These are phyloP conservation scores for Meriones psammophilus DNA, from an alignment of 2,797 vertebrate genomes.

Conservation along the genomic window DNA sequence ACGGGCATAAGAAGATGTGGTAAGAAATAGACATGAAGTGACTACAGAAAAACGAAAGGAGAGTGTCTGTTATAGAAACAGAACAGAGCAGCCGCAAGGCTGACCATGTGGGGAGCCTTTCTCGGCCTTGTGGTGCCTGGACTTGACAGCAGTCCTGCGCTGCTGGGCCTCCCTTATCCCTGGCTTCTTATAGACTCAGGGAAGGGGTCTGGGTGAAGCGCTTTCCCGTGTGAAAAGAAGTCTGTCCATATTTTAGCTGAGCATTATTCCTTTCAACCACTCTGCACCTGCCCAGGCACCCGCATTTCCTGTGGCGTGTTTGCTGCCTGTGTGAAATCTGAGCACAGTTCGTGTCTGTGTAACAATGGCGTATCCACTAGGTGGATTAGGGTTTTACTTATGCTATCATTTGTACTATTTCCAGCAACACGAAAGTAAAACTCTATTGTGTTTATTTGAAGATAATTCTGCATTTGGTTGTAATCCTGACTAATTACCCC, in stretches of 20 bases:
- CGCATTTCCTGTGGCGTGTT: background rate
- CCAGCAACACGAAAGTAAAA: background rate
- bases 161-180: background rate
- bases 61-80: background rate
- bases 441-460: background rate
- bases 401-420: background rate
- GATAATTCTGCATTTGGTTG: conserved; percentile 8
- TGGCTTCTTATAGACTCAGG: background rate
- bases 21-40: background rate
- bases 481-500: background rate
- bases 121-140: background rate
- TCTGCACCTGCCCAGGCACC: background rate
- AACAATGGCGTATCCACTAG: background rate
- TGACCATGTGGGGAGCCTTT: background rate
- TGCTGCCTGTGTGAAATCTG: background rate
- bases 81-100: background rate
- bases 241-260: background rate
- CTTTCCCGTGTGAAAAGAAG: background rate
- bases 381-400: background rate
- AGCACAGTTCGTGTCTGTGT: background rate
- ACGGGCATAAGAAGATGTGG: background rate
- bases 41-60: conserved; percentile 14
- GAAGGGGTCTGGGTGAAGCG: background rate
- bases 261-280: background rate
- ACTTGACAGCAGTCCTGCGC: background rate